Conservation (phyloP, 2,888 invertebrate species). For the Agriopis leucophaearia region DNA sequence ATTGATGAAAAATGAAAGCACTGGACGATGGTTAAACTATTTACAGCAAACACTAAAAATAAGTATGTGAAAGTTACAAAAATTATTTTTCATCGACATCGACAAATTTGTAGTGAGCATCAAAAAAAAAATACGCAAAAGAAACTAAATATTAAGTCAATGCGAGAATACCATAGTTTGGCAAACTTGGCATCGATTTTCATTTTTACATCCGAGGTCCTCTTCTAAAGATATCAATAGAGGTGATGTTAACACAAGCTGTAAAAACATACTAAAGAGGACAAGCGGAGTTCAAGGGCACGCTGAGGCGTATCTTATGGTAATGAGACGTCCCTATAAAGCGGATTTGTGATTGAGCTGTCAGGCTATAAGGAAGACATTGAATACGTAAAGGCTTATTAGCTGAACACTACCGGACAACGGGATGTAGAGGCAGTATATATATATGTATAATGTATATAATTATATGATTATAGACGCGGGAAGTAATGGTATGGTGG, state of each 20-base stretch:
- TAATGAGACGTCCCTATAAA: slow-evolving; percentile 41
- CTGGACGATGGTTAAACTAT: too few relatives aligned
- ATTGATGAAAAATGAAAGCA: too few relatives aligned
- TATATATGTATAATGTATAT: too few relatives aligned
- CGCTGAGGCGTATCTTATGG: slow-evolving; percentile 39
- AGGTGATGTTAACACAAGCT: slow-evolving; percentile 35
- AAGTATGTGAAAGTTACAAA: too few relatives aligned
- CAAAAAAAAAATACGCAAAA: background rate
- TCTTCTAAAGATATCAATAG: slow-evolving; percentile 21
- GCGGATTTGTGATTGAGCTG: slow-evolving; percentile 37
- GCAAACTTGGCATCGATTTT: slow-evolving; percentile 11
- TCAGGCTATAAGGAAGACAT: slow-evolving; percentile 32
- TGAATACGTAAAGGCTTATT: slow-evolving; percentile 35
- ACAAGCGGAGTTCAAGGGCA: slow-evolving; percentile 36
- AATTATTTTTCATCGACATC: too few relatives aligned
- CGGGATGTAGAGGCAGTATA: background rate
- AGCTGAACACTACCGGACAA: slow-evolving; percentile 19
- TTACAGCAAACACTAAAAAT: too few relatives aligned
- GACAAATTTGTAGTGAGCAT: too few relatives aligned
- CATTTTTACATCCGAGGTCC: background rate
- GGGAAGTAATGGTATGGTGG: background rate
- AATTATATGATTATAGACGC: slow-evolving; percentile 2
- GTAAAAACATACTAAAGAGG: slow-evolving; percentile 34
- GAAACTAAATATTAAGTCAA: background rate
- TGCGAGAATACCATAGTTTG: background rate